These are phyloP conservation scores for Xiphophorus maculatus DNA, from an alignment of 2,113 vertebrate species.

Conservation along the genomic window DNA sequence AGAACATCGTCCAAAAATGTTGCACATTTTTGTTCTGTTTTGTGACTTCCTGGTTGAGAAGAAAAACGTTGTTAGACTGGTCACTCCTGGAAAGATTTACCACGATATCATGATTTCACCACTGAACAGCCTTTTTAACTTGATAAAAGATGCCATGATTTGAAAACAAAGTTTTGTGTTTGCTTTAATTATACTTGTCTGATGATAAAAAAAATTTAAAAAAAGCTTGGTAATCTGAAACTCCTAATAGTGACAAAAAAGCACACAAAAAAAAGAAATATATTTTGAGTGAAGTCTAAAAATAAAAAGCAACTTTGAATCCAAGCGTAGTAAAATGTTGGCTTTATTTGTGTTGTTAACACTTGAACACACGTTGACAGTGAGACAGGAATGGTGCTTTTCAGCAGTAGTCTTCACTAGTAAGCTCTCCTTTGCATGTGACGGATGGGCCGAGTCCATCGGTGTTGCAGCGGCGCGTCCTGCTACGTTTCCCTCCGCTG, in stretches of 20 bases:
- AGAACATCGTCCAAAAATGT: no score
- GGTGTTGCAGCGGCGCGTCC: conserved; percentile 77
- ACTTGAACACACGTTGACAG: background rate
- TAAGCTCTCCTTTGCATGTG: conserved; percentile 75
- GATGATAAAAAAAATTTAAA: background rate
- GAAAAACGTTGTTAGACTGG: no score
- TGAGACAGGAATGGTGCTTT: background rate
- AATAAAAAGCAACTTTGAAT: background rate
- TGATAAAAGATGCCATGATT: background rate
- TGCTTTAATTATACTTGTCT: background rate
- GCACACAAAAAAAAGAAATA: background rate
- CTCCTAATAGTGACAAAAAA: background rate
- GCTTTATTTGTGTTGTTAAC: background rate
- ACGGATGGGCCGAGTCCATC: conserved; percentile 49
- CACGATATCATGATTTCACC: background rate
- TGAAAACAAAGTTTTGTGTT: background rate
- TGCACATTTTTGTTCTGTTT: no score
- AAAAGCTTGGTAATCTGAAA: background rate
- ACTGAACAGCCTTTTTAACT: background rate
- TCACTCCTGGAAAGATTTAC: no score
- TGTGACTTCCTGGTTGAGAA: no score
- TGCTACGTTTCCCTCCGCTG: conserved; percentile 50
- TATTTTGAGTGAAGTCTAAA: background rate
- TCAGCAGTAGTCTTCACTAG: conserved; percentile 72
- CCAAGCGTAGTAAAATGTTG: background rate